Evolutionary conservation across 2,888 invertebrate genomes (phyloP).

Genomic region (Ametastegia equiseti): DNA sequence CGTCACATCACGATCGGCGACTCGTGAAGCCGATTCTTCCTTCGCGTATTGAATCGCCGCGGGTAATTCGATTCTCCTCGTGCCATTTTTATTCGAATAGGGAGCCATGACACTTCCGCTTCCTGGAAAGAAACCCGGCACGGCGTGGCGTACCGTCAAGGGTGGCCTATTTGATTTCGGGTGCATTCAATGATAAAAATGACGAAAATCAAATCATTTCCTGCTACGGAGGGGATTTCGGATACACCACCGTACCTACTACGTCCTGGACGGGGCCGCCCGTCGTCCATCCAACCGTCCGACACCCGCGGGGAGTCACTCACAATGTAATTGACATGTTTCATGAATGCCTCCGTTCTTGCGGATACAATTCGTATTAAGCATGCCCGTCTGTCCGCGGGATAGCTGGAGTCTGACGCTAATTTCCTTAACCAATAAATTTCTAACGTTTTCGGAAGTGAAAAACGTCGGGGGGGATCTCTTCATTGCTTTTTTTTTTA

Average conservation of each 20-base stretch:
- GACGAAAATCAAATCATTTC: conserved; percentile 66
- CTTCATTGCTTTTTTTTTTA: too few relatives aligned
- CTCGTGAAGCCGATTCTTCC: conserved; percentile 46
- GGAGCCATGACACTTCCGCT: conserved; percentile 51
- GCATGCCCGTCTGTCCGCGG: conserved; percentile 65
- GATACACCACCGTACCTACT: background rate
- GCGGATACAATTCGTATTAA: conserved; percentile 70
- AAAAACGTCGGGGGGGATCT: background rate
- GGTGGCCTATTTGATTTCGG: conserved; percentile 56
- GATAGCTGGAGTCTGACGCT: conserved; percentile 31
- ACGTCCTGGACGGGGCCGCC: conserved; percentile 4
- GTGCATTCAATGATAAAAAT: conserved; percentile 62
- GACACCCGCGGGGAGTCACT: conserved; percentile 49
- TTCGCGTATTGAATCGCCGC: conserved; percentile 38
- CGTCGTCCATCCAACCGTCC: conserved; percentile 27
- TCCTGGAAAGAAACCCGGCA: conserved; percentile 24
- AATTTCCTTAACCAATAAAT: conserved; percentile 48
- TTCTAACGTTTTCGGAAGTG: conserved; percentile 30
- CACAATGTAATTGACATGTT: conserved; percentile 68
- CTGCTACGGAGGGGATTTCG: conserved; percentile 51
- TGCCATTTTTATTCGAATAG: conserved; percentile 38
- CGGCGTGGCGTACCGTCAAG: conserved; percentile 32
- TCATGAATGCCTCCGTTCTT: conserved; percentile 68
- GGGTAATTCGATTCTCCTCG: conserved; percentile 48
- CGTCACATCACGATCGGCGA: conserved; percentile 13